Conservation (phyloP, 2,797 vertebrate genomes). For the Silurus aristotelis region DNA sequence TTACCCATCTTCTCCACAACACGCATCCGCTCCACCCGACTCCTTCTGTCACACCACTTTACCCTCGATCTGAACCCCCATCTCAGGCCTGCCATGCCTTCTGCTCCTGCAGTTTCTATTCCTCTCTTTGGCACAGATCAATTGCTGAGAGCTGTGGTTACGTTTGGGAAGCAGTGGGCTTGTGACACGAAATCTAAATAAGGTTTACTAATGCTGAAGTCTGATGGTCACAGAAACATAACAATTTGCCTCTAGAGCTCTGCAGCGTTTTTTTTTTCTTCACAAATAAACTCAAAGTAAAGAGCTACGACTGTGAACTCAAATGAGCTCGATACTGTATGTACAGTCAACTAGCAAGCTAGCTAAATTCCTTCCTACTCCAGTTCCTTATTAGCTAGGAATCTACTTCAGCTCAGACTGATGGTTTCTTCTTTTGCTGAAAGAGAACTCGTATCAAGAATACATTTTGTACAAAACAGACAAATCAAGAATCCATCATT, state of each 20-base stretch:
- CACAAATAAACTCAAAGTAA: no score
- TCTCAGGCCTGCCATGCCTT: background rate
- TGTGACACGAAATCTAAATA: background rate
- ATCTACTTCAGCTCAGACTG: background rate
- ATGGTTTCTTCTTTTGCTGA: background rate
- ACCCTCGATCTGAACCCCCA: background rate
- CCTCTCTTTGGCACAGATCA: background rate
- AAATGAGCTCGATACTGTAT: background rate
- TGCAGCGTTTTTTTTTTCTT: no score
- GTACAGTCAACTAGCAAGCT: background rate
- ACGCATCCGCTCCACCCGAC: background rate
- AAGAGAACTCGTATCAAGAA: background rate
- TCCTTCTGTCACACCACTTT: slow-evolving; percentile 13
- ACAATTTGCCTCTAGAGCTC: background rate
- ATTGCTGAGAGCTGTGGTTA: background rate
- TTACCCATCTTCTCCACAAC: background rate
- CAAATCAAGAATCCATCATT: background rate
- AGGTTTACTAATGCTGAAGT: background rate
- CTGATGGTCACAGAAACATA: background rate
- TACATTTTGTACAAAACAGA: background rate
- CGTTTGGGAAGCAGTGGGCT: background rate
- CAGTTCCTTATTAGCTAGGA: background rate
- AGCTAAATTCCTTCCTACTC: background rate
- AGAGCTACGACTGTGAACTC: background rate
- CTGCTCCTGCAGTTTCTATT: background rate